Evolutionary conservation across 2,113 vertebrate genomes (phyloP), one percentile per base, ranked within the genome.

Genomic region (Hippoglossus stenolepis): DNA sequence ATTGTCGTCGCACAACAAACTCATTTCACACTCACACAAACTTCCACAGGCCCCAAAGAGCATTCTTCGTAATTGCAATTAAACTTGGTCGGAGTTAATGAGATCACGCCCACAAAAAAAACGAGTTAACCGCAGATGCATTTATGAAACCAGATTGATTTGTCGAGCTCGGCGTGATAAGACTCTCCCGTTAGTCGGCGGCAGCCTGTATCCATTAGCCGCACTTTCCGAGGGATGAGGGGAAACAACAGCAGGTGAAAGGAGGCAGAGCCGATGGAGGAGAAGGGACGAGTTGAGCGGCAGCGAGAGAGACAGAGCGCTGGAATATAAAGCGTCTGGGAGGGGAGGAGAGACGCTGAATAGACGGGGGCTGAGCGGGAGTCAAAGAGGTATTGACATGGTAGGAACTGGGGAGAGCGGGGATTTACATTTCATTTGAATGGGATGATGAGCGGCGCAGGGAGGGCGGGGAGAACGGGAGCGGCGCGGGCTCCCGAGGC

Each of bases 371-470:
- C 65, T 65, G 64, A 70, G 72, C 24, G 0, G 6, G 51, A 84
- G 84, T 85, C 77, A 84, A 77, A 62, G 69, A 86, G 75, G 78
- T 84, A 83, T 75, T 85, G 87, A 88, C 84, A 77, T 65, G 56
- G 61, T 54, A 35, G 79, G 53, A 71, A 63, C 40, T 56, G 61
- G 73, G 67, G 78, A 68, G 56, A 80, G 62, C 13, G 0, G 62
- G 85, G 85, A 89, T 89, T 90, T 87, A 84, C 82, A 88, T 87
- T 89, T 90, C 72, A 86, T 78, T 89, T 88, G 73, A 89, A 86
- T 76, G 65, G 82, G 77, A 82, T 75, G 84, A 86, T 87, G 78
- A 87, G 85, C 63, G 0, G 69, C 18, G 58, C 28, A 2, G 2
- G n/a, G 70, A 68, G 74, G 74, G 64, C 57, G 3, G 49, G 9